Percentiles rank a stretch among this genome's conserved stretches.
phyloP scores from a whole-genome alignment of 2,888 invertebrate species.

The Ashinkailepas kermadecensis region DNA sequence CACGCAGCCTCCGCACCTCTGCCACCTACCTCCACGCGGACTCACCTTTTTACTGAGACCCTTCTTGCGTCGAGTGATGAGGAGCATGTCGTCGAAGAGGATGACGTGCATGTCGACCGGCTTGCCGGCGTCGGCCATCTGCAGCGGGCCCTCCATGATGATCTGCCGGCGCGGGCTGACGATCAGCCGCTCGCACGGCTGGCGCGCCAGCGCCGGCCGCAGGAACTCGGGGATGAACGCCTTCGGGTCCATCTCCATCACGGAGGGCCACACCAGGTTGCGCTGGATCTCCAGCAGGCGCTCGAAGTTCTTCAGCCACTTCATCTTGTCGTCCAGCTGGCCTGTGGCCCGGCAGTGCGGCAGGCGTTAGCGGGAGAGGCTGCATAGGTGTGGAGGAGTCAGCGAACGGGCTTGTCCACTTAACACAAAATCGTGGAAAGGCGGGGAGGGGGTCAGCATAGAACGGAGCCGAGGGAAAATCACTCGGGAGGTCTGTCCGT shows the following conservation, averaged over 20 bases:
- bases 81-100: conserved; percentile 55
- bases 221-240: conserved; percentile 48
- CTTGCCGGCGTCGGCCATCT: conserved; percentile 50
- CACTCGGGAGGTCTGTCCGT: too few species aligned
- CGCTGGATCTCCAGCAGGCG: conserved; percentile 54
- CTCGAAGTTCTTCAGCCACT: conserved; percentile 58
- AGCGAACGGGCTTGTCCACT: too few species aligned
- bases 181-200: conserved; percentile 54
- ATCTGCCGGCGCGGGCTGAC: conserved; percentile 47
- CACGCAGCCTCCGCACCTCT: too few species aligned
- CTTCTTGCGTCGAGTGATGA: conserved; percentile 45
- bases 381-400: too few species aligned
- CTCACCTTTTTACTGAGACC: conserved; percentile 47
- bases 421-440: too few species aligned
- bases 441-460: too few species aligned
- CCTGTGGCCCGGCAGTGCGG: conserved; percentile 40
- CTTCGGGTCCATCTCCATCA: conserved; percentile 53
- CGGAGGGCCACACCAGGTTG: conserved; percentile 54
- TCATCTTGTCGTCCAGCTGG: conserved; percentile 56
- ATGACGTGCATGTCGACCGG: conserved; percentile 53
- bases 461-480: too few species aligned
- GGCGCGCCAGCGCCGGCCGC: conserved; percentile 50
- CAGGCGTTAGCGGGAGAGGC: too few species aligned
- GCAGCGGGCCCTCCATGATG: conserved; percentile 45
- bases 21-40: background rate